phyloP scores from a whole-genome alignment of 1,140 invertebrate species.

The Diabrotica virgifera region DNA sequence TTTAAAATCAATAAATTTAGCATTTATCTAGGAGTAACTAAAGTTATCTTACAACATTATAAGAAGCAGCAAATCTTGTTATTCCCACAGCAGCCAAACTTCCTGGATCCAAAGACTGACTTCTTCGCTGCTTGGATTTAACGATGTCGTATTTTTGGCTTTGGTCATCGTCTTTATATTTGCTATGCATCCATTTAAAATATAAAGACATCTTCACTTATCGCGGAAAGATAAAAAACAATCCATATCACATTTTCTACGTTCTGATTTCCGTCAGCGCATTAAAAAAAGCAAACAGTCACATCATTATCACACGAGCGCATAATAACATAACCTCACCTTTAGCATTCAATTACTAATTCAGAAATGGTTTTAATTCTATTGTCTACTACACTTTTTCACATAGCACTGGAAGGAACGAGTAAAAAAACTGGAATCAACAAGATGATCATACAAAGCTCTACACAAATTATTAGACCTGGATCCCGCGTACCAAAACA shows the following conservation, averaged over 20 bases:
- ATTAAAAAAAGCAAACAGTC: neutral
- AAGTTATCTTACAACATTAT: constrained; percentile 3
- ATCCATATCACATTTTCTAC: too few species aligned
- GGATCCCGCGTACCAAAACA: too few species aligned
- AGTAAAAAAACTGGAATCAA: too few species aligned
- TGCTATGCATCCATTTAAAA: constrained; percentile 67
- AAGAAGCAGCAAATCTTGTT: constrained; percentile 43
- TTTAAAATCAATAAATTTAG: too few species aligned
- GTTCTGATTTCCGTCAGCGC: neutral
- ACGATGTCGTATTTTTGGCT: constrained; percentile 52
- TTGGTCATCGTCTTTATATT: constrained; percentile 59
- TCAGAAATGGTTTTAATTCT: neutral
- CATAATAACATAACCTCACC: neutral
- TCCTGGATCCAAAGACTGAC: constrained; percentile 73
- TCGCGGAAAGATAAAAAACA: too few species aligned
- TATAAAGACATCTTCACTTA: constrained; percentile 60
- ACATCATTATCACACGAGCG: neutral
- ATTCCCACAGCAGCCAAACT: constrained; percentile 70
- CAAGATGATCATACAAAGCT: too few species aligned
- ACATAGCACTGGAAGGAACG: too few species aligned
- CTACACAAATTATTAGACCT: too few species aligned
- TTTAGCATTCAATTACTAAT: neutral
- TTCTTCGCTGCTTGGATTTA: constrained; percentile 53
- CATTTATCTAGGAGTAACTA: neutral
- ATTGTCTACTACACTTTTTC: too few species aligned